A percentile compares a stretch with the other conserved stretches of the same genome.
Conservation (phyloP, 2,888 invertebrate species). For the Trichogramma evanescens region DNA sequence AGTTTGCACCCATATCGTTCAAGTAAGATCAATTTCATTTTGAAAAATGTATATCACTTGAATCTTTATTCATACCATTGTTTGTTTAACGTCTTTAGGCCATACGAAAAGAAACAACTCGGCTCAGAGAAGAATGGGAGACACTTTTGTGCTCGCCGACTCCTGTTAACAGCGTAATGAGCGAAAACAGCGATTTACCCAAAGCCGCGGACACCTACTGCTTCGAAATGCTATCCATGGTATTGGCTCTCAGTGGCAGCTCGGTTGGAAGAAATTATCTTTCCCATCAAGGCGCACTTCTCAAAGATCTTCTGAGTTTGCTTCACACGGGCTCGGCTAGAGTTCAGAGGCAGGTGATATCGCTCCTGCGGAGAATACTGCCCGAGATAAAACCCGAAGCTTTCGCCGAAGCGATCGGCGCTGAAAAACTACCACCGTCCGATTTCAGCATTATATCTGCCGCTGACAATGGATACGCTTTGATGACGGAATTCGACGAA, state of each 20-base stretch:
- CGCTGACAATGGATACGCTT: constrained; percentile 48
- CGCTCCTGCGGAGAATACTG: constrained; percentile 76
- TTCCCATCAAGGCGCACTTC: constrained; percentile 78
- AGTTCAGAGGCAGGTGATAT: constrained; percentile 88
- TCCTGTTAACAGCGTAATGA: constrained; percentile 41
- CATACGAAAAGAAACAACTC: constrained; percentile 78
- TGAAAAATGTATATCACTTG: not conserved
- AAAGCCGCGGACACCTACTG: constrained; percentile 82
- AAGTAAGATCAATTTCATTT: constrained; percentile 33
- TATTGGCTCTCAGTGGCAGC: constrained; percentile 86
- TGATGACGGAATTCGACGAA: constrained; percentile 50
- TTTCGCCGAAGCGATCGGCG: constrained; percentile 70
- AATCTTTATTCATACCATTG: not conserved
- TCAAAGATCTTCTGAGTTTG: constrained; percentile 77
- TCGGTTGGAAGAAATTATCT: constrained; percentile 83
- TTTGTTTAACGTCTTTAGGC: constrained; percentile 58
- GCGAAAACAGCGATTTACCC: constrained; percentile 48
- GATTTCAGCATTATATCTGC: constrained; percentile 68
- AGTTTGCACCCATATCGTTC: constrained; percentile 76
- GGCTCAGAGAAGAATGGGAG: constrained; percentile 90
- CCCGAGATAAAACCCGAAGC: constrained; percentile 83
- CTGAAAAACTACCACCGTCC: constrained; percentile 63
- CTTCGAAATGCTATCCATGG: constrained; percentile 95
- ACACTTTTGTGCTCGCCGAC: constrained; percentile 52
- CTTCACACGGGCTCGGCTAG: constrained; percentile 91